Conservation (phyloP, 2,113 vertebrate species). For the Thermophis baileyi region DNA sequence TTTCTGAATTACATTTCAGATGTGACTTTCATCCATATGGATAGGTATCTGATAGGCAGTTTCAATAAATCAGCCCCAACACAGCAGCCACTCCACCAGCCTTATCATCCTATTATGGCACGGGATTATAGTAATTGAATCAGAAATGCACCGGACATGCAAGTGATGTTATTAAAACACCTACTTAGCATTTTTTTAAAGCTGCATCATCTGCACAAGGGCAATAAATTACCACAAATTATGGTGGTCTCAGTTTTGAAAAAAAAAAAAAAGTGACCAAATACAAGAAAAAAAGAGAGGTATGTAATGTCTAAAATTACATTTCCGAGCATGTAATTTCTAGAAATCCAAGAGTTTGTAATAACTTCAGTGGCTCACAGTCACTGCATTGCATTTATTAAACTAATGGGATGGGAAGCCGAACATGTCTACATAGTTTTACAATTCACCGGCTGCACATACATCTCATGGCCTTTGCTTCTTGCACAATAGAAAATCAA, state of each 20-base stretch:
- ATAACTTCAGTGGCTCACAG: background rate
- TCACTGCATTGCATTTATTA: slow-evolving; percentile 36
- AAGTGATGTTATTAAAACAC: slow-evolving; percentile 42
- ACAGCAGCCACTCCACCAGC: background rate
- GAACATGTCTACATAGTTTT: background rate
- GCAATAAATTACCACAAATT: slow-evolving; percentile 50
- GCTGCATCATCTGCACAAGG: slow-evolving; percentile 41
- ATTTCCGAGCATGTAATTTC: slow-evolving; percentile 5
- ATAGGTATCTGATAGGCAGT: slow-evolving; percentile 14
- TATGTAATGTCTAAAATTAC: slow-evolving; percentile 28
- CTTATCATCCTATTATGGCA: background rate
- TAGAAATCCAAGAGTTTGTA: slow-evolving; percentile 13
- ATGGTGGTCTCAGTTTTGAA: slow-evolving; percentile 35
- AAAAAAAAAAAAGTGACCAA: slow-evolving; percentile 29
- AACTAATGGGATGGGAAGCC: slow-evolving; percentile 23
- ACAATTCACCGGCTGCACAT: background rate
- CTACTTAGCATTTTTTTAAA: slow-evolving; percentile 24
- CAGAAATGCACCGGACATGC: slow-evolving; percentile 31
- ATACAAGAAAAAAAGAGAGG: background rate
- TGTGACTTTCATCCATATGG: background rate
- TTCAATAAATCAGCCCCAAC: slow-evolving; percentile 6
- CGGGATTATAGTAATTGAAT: slow-evolving; percentile 38
- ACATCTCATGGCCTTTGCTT: background rate
- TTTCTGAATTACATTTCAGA: background rate
- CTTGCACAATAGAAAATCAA: background rate